Base-by-base conservation (phyloP, 2,113 vertebrate species). In the Rhynchomys soricoides region DNA sequence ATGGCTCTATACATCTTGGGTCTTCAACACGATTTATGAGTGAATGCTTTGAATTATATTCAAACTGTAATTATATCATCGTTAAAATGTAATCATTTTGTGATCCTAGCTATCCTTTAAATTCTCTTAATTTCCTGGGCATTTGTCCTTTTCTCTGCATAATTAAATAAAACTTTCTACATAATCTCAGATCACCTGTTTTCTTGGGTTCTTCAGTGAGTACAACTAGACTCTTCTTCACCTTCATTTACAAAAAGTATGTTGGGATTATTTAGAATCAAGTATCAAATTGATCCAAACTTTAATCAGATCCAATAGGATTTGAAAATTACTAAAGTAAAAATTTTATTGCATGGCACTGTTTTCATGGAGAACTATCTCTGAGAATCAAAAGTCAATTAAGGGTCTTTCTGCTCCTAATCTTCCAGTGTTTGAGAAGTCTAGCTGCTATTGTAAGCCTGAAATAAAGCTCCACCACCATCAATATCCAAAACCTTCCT, bases 51-150 rank as follows among this genome's bases (percentile, higher is more conserved):
- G 2, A 93, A 87, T n/a, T 81, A 3, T 13, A 86, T 45, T 62
- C 22, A 59, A 3, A 29, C 11, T 48, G 5, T 2, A 78, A 45
- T 73, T 79, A 85, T 75, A 78, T 88, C 26, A 79, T 85, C 26
- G 77, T 70, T 81, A 89, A 93, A 86, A 45, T 86, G n/a, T 48
- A 37, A 59, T 68, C 78, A 24, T 83, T 94, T 75, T 73, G 48
- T 62, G 19, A 91, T 68, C 64, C 68, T 93, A 29, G 62, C 2
- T 26, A 79, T 45, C 52, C 40, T 81, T 96, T 31, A n/a, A n/a
- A 91, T 71, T 89, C 50, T 81, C 45, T 17, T 48, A 43, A 31
- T 7, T 37, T 70, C 78, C 66, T 88, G 5, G 11, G 11, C 92
- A 77, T 74, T 26, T 7, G 24, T 77, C 50, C 73, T 91, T 50